phyloP scores from a whole-genome alignment of 2,113 vertebrate species.

The Oxyruncus cristatus region DNA sequence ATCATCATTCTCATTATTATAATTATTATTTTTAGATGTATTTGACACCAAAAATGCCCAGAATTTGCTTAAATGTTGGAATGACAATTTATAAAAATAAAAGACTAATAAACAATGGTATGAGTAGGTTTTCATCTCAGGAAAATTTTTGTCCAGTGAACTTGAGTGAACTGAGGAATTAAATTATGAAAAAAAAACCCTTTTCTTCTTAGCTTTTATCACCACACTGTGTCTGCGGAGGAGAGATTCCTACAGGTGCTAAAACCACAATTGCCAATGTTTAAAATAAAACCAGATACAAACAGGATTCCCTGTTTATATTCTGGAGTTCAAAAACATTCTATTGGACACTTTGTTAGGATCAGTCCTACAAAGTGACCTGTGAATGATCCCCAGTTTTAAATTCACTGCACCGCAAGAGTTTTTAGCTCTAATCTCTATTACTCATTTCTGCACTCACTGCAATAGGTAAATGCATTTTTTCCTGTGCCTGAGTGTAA shows the following conservation, averaged over 20 bases:
- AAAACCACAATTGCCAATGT: background rate
- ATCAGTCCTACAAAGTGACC: background rate
- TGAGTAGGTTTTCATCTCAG: background rate
- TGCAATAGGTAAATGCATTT: background rate
- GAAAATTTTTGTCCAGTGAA: background rate
- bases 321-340: background rate
- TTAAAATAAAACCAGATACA: background rate
- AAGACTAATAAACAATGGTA: background rate
- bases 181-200: background rate
- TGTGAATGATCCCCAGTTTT: background rate
- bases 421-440: background rate
- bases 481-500: background rate
- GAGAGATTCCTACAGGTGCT: background rate
- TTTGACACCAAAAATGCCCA: background rate
- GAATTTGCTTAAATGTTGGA: background rate
- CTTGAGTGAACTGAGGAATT: background rate
- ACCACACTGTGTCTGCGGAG: too few species aligned
- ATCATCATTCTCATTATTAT: too few species aligned
- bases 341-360: background rate
- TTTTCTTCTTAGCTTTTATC: background rate
- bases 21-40: background rate
- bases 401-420: background rate
- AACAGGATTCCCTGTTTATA: accelerated
- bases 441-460: background rate
- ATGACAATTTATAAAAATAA: background rate